Conservation (phyloP, 2,113 vertebrate genomes). For the Odocoileus virginianus region DNA sequence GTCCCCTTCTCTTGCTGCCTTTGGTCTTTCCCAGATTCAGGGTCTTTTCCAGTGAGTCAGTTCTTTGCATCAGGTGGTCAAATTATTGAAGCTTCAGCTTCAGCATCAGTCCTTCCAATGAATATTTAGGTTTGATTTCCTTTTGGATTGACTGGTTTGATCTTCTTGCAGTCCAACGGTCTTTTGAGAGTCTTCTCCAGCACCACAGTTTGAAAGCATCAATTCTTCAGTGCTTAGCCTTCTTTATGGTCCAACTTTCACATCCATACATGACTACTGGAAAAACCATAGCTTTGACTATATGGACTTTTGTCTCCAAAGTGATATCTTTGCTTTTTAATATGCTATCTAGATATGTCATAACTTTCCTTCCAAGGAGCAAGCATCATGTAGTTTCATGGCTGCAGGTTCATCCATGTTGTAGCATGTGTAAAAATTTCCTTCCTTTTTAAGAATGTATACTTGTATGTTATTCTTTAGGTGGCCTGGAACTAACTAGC, state of each 20-base stretch:
- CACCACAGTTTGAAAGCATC: background rate
- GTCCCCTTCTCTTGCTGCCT: background rate
- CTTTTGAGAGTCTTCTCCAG: background rate
- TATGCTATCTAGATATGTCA: background rate
- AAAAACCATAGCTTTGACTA: background rate
- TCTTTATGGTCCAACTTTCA: background rate
- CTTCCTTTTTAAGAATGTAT: background rate
- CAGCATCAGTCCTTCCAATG: background rate
- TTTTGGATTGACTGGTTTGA: background rate
- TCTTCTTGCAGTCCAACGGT: background rate
- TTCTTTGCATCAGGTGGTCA: background rate
- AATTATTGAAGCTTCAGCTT: background rate
- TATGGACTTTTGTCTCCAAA: background rate
- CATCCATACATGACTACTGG: background rate
- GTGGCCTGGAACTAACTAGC: background rate
- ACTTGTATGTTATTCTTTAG: background rate
- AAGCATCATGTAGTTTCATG: background rate
- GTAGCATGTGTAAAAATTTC: background rate
- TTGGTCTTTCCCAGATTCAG: background rate
- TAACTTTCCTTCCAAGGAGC: background rate
- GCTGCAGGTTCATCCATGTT: background rate
- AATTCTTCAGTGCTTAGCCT: background rate
- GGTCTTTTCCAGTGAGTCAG: background rate
- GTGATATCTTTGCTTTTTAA: background rate
- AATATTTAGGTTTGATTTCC: background rate